Base-by-base conservation (phyloP, 2,888 invertebrate genomes). In the Caradrina kadenii region DNA sequence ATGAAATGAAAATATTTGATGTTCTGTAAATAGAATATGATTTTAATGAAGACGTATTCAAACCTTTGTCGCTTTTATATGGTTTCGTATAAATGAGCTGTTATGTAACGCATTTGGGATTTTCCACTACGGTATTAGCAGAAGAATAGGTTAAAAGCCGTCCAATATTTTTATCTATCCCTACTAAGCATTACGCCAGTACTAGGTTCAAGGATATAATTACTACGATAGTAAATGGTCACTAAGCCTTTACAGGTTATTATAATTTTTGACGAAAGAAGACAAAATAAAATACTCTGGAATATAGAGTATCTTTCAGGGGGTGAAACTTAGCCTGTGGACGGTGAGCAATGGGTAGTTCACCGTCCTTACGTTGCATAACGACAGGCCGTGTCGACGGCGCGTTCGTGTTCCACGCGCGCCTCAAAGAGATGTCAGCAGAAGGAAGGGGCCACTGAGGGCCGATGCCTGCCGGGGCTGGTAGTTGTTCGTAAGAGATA, bases 81-180 rank as follows among this genome's bases (percentile, higher is more conserved):
- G 26, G 22, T 39, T 42, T 60, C 21, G 26, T 13, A 50, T 8
- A 26, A 70, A 56, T 66, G n/a, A 31, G 45, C 1, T 53, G 31
- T 64, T 75, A 79, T 71, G 48, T 67, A 79, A 78, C 21, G 11
- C 4, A 17, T 56, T 54, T 48, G 71, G 53, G 1, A 52, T 71
- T 79, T 78, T 79, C 79, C 76, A 58, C 55, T 65, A 3, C 19
- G 11, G 52, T 31, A 19, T 53, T 42, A 52, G 35, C 31, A 39
- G 63, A 55, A 10, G 17, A 7, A 19, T 65, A 49, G 17, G 4
- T 59, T 49, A 11, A 42, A 50, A 63, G 2, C 19, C 8, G 35
- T 54, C 7, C 11, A 21, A 63, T 78, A 39, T 11, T 48, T 42
- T 62, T 56, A 75, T 70, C 63, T 50, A 13, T 59, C 11, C 1